These are phyloP conservation scores for Cotesia glomerata DNA, from an alignment of 1,140 invertebrate genomes.

Conservation along the genomic window DNA sequence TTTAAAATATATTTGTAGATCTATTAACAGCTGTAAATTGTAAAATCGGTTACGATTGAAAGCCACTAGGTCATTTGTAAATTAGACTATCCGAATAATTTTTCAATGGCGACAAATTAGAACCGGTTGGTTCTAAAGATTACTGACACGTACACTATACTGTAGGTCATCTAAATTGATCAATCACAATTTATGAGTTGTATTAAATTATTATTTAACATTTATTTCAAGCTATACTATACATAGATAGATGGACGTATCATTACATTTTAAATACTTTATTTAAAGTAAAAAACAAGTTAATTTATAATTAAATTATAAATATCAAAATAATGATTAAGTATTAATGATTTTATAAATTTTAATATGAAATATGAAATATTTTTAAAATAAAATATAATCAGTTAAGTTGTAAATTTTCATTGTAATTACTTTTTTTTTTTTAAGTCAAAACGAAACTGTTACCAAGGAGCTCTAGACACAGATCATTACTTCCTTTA, in stretches of 20 bases:
- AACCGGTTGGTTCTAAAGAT: constrained; percentile 13
- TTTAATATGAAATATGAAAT: constrained; percentile 5
- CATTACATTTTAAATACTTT: neutral
- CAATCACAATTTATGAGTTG: neutral
- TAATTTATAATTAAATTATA: neutral
- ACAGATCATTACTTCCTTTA: no score
- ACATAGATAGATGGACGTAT: neutral
- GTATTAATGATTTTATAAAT: neutral
- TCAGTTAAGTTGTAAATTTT: neutral
- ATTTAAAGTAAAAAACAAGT: no score
- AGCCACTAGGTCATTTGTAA: constrained; percentile 6
- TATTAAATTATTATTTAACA: neutral
- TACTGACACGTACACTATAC: neutral
- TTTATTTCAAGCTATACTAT: neutral
- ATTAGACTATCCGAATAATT: constrained; percentile 2
- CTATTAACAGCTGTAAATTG: neutral
- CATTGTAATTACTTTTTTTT: no score
- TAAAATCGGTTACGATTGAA: constrained; percentile 1
- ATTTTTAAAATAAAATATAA: constrained; percentile 13
- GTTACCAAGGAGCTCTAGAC: no score
- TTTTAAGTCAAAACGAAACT: no score
- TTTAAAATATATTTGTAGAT: neutral
- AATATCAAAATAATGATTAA: neutral
- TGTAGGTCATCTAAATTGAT: neutral
- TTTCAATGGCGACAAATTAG: constrained; percentile 12